Evolutionary conservation across 2,888 invertebrate genomes (phyloP), one percentile per base, ranked within the genome.

Genomic region (Pyrochroa serraticornis): DNA sequence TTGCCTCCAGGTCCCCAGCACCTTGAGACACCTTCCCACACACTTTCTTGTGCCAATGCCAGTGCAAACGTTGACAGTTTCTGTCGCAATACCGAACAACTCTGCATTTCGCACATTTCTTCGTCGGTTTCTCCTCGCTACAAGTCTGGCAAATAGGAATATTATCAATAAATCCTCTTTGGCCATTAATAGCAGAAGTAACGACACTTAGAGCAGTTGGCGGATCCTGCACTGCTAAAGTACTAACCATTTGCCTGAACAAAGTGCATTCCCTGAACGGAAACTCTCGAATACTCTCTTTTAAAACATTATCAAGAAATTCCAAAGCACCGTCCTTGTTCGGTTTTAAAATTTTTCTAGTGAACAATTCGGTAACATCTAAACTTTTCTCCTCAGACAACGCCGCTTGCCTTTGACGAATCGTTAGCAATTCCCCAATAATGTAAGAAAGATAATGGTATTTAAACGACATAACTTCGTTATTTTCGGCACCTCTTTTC

Each of bases 71-170:
- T 78, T 99, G 98, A 77, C 99, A 99, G 73, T 92, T 91, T 58
- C 92, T 84, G 79, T 95, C 92, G 80, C 98, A 99, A 77, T 99
- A 99, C 75, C 92, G 90, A 47, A 94, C 94, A 54, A 86, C 85
- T 83, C 94, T 95, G 80, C 98, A 99, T 76, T 93, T 93, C 7
- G 95, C 91, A 79, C 98, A 99, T 77, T 95, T 93, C 76, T 96
- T 97, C 6, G 88, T 86, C 0, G 95, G 93, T 67, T 91, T 90
- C 69, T 93, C 92, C 71, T 94, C 92, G 0, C 92, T 92, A 73
- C 96, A 97, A 1, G 94, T 90, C 54, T 87, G 87, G 77, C 97
- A 96, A 46, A 86, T 84, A 8, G 89, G 84, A 58, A 86, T 83
- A 68, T 78, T 81, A 65, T 86, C 85, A 8, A 86, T 84, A 77